phyloP scores from a whole-genome alignment of 2,888 invertebrate genomes.

The Liposcelis brunnea region DNA sequence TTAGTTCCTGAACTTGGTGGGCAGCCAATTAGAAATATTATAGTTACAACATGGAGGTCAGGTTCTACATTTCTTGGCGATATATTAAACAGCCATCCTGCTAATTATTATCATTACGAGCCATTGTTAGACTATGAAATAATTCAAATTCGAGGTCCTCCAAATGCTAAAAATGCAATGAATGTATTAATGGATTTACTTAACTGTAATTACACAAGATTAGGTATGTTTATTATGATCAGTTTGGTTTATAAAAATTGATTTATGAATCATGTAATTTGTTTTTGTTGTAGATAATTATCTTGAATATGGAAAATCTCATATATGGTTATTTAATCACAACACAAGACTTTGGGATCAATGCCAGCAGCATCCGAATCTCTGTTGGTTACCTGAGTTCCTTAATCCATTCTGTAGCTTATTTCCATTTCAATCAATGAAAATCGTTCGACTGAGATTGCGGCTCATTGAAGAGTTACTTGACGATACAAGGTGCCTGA shows the following conservation, averaged over 20 bases:
- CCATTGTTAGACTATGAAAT: slow-evolving; percentile 70
- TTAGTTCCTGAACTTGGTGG: slow-evolving; percentile 52
- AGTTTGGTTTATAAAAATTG: too few species aligned
- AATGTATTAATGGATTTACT: slow-evolving; percentile 51
- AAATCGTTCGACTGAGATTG: slow-evolving; percentile 61
- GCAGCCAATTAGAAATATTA: slow-evolving; percentile 53
- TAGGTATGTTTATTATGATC: slow-evolving; percentile 38
- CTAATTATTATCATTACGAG: slow-evolving; percentile 80
- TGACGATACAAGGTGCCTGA: slow-evolving; percentile 51
- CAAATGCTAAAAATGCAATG: slow-evolving; percentile 47
- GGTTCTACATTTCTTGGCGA: slow-evolving; percentile 83
- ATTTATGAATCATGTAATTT: too few species aligned
- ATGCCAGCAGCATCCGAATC: slow-evolving; percentile 45
- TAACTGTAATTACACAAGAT: slow-evolving; percentile 54
- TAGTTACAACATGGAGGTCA: slow-evolving; percentile 79
- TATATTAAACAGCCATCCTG: slow-evolving; percentile 65
- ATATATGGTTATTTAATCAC: slow-evolving; percentile 67
- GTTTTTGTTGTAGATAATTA: slow-evolving; percentile 38
- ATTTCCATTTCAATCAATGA: slow-evolving; percentile 81
- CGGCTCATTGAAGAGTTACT: slow-evolving; percentile 52
- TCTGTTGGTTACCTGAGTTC: slow-evolving; percentile 53
- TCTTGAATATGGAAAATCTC: slow-evolving; percentile 56
- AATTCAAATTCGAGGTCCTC: slow-evolving; percentile 59
- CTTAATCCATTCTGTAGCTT: slow-evolving; percentile 60
- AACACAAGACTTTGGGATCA: slow-evolving; percentile 70